phyloP scores from a whole-genome alignment of 1,140 invertebrate genomes.

The Asobara japonica region DNA sequence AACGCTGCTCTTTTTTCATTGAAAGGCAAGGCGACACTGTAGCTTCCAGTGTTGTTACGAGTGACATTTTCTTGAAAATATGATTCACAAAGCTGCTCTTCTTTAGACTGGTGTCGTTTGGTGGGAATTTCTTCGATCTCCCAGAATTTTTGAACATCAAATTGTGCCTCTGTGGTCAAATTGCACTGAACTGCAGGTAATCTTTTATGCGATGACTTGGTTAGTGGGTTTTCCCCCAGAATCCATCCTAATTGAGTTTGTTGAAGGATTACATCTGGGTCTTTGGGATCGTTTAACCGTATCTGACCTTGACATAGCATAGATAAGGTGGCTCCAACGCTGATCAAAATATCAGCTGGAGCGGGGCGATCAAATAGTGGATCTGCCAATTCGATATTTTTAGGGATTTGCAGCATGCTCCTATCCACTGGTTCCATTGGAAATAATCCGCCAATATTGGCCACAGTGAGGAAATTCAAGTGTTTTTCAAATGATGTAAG shows the following conservation, averaged over 20 bases:
- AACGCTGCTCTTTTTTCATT: conserved; percentile 27
- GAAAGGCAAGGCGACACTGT: conserved; percentile 41
- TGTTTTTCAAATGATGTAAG: too few species aligned
- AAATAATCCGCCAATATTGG: too few species aligned
- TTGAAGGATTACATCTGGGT: conserved; percentile 13
- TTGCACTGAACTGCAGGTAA: too few species aligned
- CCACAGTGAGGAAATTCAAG: too few species aligned
- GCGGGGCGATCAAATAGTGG: conserved; percentile 1
- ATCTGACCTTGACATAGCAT: neutral
- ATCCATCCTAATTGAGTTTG: conserved; percentile 28
- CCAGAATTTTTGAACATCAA: too few species aligned
- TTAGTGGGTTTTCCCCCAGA: neutral
- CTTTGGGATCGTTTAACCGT: too few species aligned
- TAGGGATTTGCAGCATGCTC: neutral
- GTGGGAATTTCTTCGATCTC: too few species aligned
- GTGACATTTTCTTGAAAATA: conserved; percentile 36
- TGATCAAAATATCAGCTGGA: conserved; percentile 10
- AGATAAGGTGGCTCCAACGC: neutral
- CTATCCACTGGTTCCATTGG: too few species aligned
- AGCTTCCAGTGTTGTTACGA: conserved; percentile 19
- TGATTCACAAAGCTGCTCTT: conserved; percentile 34
- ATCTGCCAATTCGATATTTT: conserved; percentile 27
- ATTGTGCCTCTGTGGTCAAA: too few species aligned
- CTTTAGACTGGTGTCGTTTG: too few species aligned
- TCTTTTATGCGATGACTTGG: too few species aligned